Conservation (phyloP, 2,113 vertebrate genomes). For the Leptodactylus fuscus region DNA sequence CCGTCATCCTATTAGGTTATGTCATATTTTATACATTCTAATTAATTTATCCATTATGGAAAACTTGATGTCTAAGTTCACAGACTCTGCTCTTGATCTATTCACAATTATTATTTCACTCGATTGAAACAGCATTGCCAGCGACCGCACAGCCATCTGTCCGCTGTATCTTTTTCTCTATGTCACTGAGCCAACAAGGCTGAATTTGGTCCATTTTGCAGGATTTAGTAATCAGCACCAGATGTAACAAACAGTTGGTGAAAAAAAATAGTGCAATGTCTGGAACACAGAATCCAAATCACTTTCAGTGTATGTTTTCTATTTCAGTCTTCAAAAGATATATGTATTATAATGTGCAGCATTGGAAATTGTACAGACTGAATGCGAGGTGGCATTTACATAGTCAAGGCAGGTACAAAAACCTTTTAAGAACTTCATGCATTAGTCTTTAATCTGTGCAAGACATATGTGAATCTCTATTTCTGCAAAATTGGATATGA, state of each 20-base stretch:
- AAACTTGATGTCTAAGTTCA: background rate
- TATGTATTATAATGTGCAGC: background rate
- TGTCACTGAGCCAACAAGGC: constrained; percentile 25
- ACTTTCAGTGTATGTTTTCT: background rate
- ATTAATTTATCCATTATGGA: background rate
- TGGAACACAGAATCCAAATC: background rate
- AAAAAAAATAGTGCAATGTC: constrained; percentile 18
- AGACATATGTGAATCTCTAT: too few species aligned
- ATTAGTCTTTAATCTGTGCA: background rate
- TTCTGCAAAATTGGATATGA: too few species aligned
- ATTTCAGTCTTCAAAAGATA: background rate
- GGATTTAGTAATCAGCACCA: constrained; percentile 39
- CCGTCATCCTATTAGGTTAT: background rate
- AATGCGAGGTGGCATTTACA: background rate
- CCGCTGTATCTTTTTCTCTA: constrained; percentile 6
- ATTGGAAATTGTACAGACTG: background rate
- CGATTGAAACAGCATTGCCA: constrained; percentile 1
- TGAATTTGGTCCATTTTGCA: constrained; percentile 25
- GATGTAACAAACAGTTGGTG: constrained; percentile 39
- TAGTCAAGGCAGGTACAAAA: background rate
- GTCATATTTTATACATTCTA: background rate
- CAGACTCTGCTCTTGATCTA: background rate
- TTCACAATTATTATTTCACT: constrained; percentile 23
- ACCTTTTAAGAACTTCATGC: background rate
- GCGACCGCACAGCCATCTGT: constrained; percentile 9